Evolutionary conservation across 2,888 invertebrate genomes (phyloP), one percentile per base, ranked within the genome.

Genomic region (Allolobophora icterica): DNA sequence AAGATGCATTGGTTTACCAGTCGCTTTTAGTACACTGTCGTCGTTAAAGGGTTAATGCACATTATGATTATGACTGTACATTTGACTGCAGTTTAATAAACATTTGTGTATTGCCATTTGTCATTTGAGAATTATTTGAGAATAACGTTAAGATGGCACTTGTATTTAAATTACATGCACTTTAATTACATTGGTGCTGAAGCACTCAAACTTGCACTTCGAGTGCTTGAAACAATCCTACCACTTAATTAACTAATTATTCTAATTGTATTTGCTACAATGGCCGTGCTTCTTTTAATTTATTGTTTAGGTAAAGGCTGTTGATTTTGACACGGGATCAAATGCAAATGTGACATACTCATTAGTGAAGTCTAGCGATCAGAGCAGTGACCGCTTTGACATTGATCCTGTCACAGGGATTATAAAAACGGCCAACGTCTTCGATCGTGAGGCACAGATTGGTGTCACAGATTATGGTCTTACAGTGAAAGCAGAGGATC

Each of bases 401-500:
- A 98, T 99, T 0, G 98, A 99, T 94, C 98, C 98, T 95, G 97
- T 98, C 95, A 98, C 98, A 83, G 99, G 99, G 6, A 98, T 98
- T 95, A 98, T 99, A 91, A 97, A 97, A 0, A 94, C 95, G 3
- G 94, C 93, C 1, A 92, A 98, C 8, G 91, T 93, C 35, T 99
- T 99, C 95, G 98, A 99, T 96, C 97, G 99, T 92, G 99, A 99
- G 92, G 93, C 92, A 11, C 92, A 93, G 34, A 93, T 92, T 17
- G 94, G 94, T 19, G 93, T 93, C 52, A 93, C 94, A 33, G 94
- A 93, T 35, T 93, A 93, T 84, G 93, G 94, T 1, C 93, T 95
- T 17, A 99, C 99, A 0, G 98, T 99, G 0, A 99, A 99, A 96
- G 99, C 99, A 15, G 98, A 98, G 0, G 99, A 99, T 96, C 98